Base-by-base conservation (phyloP, 2,888 invertebrate genomes). In the Polylopha cassiicola region DNA sequence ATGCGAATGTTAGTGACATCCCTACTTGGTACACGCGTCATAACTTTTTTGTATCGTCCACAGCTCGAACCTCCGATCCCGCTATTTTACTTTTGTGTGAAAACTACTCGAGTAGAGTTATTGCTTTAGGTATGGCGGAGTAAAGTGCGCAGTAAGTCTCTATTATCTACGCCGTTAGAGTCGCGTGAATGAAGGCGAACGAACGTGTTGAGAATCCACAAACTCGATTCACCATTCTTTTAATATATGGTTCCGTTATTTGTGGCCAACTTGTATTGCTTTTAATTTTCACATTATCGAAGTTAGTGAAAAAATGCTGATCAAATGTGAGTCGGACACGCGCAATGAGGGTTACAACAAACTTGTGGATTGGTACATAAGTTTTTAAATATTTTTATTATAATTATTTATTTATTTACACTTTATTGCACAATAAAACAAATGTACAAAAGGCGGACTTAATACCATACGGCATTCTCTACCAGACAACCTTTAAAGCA, bases 61-160 rank as follows among this genome's bases (percentile, higher is more conserved):
- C 55, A 58, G 57, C 60, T 61, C 60, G 56, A 61, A 59, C 55
- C 57, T 51, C 39, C 51, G 51, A 49, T 50, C 51, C 53, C 49
- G 48, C 47, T 61, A 59, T 61, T 62, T 64, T 65, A 61, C 65
- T 68, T 61, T 61, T 64, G 61, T 57, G 61, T 66, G 67, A 60
- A 66, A 78, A 76, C 74, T 79, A 73, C 72, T 69, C 65, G 44
- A 53, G 27, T 58, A 69, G 72, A 78, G 64, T 81, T 80, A 82
- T 80, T 70, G 73, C 74, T 68, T 63, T 76, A 73, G 73, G 76
- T 78, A 77, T 73, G 63, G 73, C 50, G 65, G 56, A 75, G 76
- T 81, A 78, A 81, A 84, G 79, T 77, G 76, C 74, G 75, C 80
- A 74, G 79, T 82, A 84, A 82, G 79, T 82, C 81, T 81, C 78